Base-by-base conservation (phyloP, 2,113 vertebrate species). In the Callorhinus ursinus region DNA sequence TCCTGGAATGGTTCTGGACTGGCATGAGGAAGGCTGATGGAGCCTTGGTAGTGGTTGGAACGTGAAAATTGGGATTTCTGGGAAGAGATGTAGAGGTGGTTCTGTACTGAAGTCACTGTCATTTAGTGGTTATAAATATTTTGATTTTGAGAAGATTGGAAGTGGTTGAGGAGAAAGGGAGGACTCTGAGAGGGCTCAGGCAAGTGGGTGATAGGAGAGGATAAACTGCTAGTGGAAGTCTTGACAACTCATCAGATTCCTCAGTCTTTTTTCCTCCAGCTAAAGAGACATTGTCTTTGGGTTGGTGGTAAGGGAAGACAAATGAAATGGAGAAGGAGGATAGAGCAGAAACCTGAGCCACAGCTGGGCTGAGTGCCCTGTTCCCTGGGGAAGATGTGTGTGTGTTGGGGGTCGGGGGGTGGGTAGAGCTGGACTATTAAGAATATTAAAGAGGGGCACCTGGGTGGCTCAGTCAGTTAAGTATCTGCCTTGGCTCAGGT, bases 131-230 rank as follows among this genome's bases (percentile, higher is more conserved):
- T 80, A 51, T 89, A 76, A 69, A 33, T 61, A 53, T 63, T 91
- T 91, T 67, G 28, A 57, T 82, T 80, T 82, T 77, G 74, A 90
- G 36, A 77, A 71, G 57, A 87, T 77, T 69, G 36, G 22, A 86
- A 63, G n/a, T 77, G 65, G n/a, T 36, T 39, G 15, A 93, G 42
- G 22, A 88, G 59, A 49, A 93, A 74, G 36, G 3, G 7, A 69
- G n/a, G 21, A 2, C 39, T 92, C 15, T 85, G 28, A 80, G 13
- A 51, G 2, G 7, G 14, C 12, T 80, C 46, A 65, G 69, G 53
- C 33, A 72, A 79, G 5, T 61, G 24, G 39, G 55, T 49, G 63
- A 67, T 11, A 10, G 28, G 2, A 24, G 36, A 22, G 7, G 2
- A 79, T 36, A 57, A n/a, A 59, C 26, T 39, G 49, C 24, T 1